These are phyloP conservation scores for Ophioninae sp. DNA, from an alignment of 2,888 invertebrate genomes.

Conservation along the genomic window DNA sequence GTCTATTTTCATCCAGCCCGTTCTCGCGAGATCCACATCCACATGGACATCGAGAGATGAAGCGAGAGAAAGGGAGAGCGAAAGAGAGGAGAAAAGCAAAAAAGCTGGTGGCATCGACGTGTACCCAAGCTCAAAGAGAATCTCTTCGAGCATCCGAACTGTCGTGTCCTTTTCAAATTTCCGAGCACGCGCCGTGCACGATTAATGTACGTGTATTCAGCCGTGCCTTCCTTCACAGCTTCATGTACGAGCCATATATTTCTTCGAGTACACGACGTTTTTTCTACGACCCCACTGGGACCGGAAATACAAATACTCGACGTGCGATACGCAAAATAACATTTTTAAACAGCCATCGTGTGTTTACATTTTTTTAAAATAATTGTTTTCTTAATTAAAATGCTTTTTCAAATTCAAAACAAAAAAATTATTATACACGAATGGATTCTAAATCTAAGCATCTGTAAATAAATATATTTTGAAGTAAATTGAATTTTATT, in stretches of 20 bases:
- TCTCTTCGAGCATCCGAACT: conserved; percentile 25
- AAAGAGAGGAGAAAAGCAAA: conserved; percentile 8
- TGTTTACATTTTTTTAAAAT: background rate
- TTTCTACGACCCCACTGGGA: background rate
- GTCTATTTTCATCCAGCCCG: conserved; percentile 64
- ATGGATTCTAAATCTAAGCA: too few relatives aligned
- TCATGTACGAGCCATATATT: background rate
- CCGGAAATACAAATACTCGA: background rate
- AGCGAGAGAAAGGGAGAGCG: conserved; percentile 9
- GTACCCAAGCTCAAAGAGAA: conserved; percentile 28
- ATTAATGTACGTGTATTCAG: conserved; percentile 44
- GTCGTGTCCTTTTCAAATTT: conserved; percentile 45
- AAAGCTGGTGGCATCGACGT: conserved; percentile 32
- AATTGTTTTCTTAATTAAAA: background rate
- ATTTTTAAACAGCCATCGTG: background rate
- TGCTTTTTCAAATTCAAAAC: too few relatives aligned
- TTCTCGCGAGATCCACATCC: conserved; percentile 47
- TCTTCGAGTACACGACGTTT: background rate
- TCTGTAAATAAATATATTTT: too few relatives aligned
- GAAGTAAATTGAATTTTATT: too few relatives aligned
- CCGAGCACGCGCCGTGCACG: conserved; percentile 51
- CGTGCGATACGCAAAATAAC: background rate
- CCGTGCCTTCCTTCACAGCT: conserved; percentile 15
- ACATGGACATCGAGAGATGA: background rate
- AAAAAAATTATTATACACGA: too few relatives aligned